Conservation (phyloP, 2,888 invertebrate species). For the Prosapia bicincta region DNA sequence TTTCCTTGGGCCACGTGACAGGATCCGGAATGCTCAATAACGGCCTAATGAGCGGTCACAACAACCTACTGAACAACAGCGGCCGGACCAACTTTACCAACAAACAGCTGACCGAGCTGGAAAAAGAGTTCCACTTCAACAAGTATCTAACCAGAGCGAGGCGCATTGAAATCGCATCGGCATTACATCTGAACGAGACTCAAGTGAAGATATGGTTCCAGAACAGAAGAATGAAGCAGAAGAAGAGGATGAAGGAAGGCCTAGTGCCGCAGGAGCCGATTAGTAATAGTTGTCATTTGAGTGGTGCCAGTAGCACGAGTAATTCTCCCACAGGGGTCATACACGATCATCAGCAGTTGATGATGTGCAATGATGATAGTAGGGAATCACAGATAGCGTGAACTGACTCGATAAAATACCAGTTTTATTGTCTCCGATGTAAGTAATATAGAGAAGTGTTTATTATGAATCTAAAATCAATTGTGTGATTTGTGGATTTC, state of each 20-base stretch:
- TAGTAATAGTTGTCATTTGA: slow-evolving; percentile 12
- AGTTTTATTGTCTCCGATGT: too few relatives aligned
- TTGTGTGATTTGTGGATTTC: too few relatives aligned
- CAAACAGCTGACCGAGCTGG: slow-evolving; percentile 97
- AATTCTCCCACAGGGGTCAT: slow-evolving; percentile 37
- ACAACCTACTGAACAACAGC: slow-evolving; percentile 62
- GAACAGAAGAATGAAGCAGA: slow-evolving; percentile 96
- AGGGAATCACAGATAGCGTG: slow-evolving; percentile 30
- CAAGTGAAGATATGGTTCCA: too few relatives aligned
- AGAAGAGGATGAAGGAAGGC: slow-evolving; percentile 94
- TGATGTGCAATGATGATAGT: slow-evolving; percentile 30
- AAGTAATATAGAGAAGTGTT: too few relatives aligned
- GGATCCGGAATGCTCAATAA: slow-evolving; percentile 20
- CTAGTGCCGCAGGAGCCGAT: slow-evolving; percentile 45
- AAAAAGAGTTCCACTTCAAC: slow-evolving; percentile 99
- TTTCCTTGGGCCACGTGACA: slow-evolving; percentile 25
- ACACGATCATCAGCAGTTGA: slow-evolving; percentile 15
- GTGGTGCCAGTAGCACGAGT: slow-evolving; percentile 37
- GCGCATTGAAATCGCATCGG: slow-evolving; percentile 96
- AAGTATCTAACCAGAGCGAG: slow-evolving; percentile 96
- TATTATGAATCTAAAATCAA: too few relatives aligned
- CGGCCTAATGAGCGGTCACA: slow-evolving; percentile 29
- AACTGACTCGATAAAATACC: background rate
- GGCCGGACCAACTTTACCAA: slow-evolving; percentile 99
- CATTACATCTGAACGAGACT: slow-evolving; percentile 94